Evolutionary conservation across 2,797 vertebrate genomes (phyloP).

Genomic region (Morelia viridis): DNA sequence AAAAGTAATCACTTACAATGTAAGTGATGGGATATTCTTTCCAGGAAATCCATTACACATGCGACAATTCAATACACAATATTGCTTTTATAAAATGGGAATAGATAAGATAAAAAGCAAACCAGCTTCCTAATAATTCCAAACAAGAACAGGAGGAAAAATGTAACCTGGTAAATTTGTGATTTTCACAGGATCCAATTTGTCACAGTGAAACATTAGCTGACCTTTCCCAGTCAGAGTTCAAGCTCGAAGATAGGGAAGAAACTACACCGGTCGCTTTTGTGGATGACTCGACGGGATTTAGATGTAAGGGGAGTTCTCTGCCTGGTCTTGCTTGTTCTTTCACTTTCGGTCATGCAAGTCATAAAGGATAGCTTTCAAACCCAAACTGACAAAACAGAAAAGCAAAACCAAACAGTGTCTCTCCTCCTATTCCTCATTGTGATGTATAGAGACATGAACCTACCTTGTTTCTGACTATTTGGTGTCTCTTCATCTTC

Average conservation of each 20-base stretch:
- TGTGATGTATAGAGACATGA: neutral
- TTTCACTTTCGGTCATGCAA: neutral
- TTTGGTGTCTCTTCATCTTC: neutral
- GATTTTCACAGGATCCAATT: neutral
- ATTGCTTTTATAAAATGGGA: neutral
- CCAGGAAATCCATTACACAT: neutral
- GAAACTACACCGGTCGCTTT: too few relatives aligned
- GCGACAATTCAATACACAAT: neutral
- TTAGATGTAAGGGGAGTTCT: neutral
- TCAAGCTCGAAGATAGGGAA: too few relatives aligned
- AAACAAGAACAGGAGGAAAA: neutral
- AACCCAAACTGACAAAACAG: neutral
- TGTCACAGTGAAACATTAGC: neutral
- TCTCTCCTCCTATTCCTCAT: neutral
- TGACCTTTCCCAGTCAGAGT: neutral
- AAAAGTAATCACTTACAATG: slow-evolving; percentile 7
- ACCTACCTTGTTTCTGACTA: neutral
- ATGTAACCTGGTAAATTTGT: neutral
- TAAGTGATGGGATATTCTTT: neutral
- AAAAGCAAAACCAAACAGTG: neutral
- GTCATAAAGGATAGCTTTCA: neutral
- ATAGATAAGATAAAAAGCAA: neutral
- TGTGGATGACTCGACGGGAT: neutral
- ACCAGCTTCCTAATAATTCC: neutral
- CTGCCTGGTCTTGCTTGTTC: neutral